Evolutionary conservation across 2,888 invertebrate genomes (phyloP).

Genomic region (Thyatira batis): DNA sequence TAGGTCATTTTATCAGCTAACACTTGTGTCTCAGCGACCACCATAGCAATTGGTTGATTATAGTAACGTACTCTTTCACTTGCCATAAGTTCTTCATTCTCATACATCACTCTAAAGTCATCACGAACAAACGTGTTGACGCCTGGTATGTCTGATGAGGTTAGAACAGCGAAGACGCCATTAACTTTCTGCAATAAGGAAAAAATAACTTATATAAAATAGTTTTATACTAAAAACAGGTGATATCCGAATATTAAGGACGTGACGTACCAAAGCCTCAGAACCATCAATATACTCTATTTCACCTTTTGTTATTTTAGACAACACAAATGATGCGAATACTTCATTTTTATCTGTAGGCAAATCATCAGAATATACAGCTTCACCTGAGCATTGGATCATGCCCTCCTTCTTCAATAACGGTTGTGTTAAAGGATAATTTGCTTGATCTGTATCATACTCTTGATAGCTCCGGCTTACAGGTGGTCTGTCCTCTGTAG

Average conservation of each 20-base stretch:
- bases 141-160: slow-evolving; percentile 85
- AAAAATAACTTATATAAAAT: too few relatives aligned
- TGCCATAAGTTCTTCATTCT: slow-evolving; percentile 73
- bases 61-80: slow-evolving; percentile 79
- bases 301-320: slow-evolving; percentile 46
- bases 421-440: slow-evolving; percentile 50
- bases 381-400: slow-evolving; percentile 83
- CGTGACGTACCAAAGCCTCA: slow-evolving; percentile 68
- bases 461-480: slow-evolving; percentile 52
- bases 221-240: too few relatives aligned
- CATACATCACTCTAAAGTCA: slow-evolving; percentile 33
- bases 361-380: slow-evolving; percentile 84
- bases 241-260: not conserved
- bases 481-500: slow-evolving; percentile 42
- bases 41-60: slow-evolving; percentile 87
- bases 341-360: slow-evolving; percentile 79
- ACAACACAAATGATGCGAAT: slow-evolving; percentile 83
- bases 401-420: slow-evolving; percentile 62
- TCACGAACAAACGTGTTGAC: slow-evolving; percentile 60
- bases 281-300: slow-evolving; percentile 79
- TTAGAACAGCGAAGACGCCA: slow-evolving; percentile 84
- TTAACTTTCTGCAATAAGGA: slow-evolving; percentile 82
- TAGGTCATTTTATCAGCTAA: slow-evolving; percentile 83
- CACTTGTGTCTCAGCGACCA: slow-evolving; percentile 84
- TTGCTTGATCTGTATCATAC: slow-evolving; percentile 41